Evolutionary conservation across 2,113 vertebrate species (phyloP).

Genomic region (Epinephelus moara): DNA sequence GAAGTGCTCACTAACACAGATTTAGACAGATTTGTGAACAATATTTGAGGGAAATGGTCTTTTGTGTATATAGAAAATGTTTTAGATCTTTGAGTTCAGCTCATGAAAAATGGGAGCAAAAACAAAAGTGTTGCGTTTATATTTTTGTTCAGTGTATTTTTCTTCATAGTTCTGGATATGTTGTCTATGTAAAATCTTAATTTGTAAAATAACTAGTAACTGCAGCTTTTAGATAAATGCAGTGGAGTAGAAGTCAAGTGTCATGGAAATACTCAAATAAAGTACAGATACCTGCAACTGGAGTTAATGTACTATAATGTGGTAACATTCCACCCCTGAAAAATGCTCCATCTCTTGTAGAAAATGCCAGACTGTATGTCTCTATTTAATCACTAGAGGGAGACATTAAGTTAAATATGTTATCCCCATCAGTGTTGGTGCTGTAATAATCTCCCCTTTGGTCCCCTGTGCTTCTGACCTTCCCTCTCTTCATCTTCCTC

Average conservation of each 20-base stretch:
- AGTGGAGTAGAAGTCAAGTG: too few relatives aligned
- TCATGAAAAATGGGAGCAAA: too few relatives aligned
- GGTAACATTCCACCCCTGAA: background rate
- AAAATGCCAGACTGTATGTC: background rate
- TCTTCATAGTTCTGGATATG: background rate
- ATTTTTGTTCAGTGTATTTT: too few relatives aligned
- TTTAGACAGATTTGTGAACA: too few relatives aligned
- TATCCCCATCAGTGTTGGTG: accelerated
- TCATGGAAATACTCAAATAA: background rate
- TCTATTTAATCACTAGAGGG: conserved; percentile 58
- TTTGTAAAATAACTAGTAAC: background rate
- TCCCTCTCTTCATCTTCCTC: conserved; percentile 82
- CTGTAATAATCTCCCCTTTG: background rate
- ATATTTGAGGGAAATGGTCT: too few relatives aligned
- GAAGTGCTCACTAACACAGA: too few relatives aligned
- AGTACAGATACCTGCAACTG: background rate
- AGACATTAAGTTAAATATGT: background rate
- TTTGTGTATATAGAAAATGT: too few relatives aligned
- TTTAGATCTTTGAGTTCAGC: too few relatives aligned
- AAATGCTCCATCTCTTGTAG: too few relatives aligned
- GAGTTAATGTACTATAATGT: background rate
- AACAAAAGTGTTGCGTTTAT: too few relatives aligned
- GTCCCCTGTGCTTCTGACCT: conserved; percentile 47
- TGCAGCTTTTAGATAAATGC: too few relatives aligned
- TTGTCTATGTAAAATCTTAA: background rate